Evolutionary conservation across 2,113 vertebrate genomes (phyloP).

Genomic region (Embiotoca jacksoni): DNA sequence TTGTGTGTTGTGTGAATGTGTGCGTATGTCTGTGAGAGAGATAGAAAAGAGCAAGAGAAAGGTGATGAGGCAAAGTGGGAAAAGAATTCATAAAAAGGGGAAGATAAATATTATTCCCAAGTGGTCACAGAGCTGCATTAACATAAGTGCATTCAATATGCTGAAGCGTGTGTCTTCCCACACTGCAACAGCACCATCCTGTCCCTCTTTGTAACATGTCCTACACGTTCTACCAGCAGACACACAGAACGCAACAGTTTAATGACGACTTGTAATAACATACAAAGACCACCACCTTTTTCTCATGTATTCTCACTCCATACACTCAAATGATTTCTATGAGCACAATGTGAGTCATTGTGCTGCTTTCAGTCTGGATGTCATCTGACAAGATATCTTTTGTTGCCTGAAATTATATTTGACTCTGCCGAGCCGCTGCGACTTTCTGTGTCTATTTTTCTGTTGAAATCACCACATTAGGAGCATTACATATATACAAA

Average conservation of each 20-base stretch:
- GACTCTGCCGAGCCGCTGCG: not conserved
- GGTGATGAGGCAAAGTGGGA: not conserved
- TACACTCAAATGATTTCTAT: slow-evolving; percentile 3
- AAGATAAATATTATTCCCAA: not conserved
- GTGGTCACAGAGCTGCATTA: not conserved
- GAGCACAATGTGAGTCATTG: not conserved
- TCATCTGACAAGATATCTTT: not conserved
- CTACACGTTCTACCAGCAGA: slow-evolving; percentile 16
- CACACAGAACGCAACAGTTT: slow-evolving; percentile 11
- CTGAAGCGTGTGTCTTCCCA: not conserved
- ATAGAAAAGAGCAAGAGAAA: not conserved
- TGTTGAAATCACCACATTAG: not conserved
- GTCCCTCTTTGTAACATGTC: not conserved
- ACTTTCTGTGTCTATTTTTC: not conserved
- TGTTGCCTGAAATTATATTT: not conserved
- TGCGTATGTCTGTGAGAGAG: not conserved
- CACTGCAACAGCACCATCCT: not conserved
- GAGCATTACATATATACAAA: no score
- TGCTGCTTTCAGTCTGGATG: slow-evolving; percentile 3
- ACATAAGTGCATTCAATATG: not conserved
- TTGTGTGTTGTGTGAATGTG: not conserved
- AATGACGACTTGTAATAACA: slow-evolving; percentile 32
- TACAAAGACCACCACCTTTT: slow-evolving; percentile 16
- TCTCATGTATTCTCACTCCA: not conserved
- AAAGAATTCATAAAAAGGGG: not conserved